A percentile compares a stretch with the other conserved stretches of the same genome.
Conservation (phyloP, 2,113 vertebrate species). For the Plotosus lineatus region DNA sequence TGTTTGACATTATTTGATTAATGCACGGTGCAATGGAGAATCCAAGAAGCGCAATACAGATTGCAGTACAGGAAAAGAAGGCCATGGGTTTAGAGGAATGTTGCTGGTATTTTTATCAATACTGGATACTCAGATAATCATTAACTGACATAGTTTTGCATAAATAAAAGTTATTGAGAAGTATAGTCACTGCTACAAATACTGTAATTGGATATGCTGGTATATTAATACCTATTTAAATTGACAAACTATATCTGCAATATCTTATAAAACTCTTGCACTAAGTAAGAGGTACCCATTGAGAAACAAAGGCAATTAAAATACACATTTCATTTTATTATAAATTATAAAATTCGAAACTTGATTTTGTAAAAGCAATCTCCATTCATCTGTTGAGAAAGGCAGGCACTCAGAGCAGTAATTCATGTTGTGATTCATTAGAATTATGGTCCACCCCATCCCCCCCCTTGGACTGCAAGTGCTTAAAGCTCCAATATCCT, state of each 20-base stretch:
- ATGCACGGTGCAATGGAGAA: no score
- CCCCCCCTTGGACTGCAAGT: not conserved
- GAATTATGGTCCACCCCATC: constrained; percentile 25
- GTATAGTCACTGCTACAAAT: no score
- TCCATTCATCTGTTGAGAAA: constrained; percentile 9
- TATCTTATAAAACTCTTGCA: not conserved
- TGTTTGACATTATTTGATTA: no score
- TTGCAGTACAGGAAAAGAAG: no score
- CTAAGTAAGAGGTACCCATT: not conserved
- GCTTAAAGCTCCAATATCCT: constrained; percentile 14
- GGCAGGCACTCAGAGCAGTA: not conserved
- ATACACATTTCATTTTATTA: not conserved
- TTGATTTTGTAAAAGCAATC: not conserved
- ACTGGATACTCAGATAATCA: no score
- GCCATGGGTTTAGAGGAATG: no score
- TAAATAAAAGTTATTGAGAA: no score
- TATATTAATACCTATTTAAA: not conserved
- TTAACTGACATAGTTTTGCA: no score
- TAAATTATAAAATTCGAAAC: not conserved
- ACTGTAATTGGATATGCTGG: not conserved
- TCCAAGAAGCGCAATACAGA: no score
- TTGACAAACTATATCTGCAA: not conserved
- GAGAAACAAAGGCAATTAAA: not conserved
- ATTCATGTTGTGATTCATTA: constrained; percentile 30
- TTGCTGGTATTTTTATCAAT: no score